These are phyloP conservation scores for Euphydryas editha DNA, from an alignment of 2,888 invertebrate genomes.

Conservation along the genomic window DNA sequence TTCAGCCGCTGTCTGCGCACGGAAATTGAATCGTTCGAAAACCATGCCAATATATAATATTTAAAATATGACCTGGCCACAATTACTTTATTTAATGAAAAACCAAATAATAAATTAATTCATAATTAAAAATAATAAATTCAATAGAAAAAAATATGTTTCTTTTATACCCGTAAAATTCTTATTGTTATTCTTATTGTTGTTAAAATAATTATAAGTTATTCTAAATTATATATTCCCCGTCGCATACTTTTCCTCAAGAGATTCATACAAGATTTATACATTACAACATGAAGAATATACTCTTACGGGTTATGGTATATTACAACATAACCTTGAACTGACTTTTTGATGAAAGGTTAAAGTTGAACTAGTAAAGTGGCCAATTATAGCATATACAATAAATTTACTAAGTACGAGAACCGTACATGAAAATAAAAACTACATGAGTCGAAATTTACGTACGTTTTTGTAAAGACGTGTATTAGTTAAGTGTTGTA, in stretches of 20 bases:
- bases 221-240: too few relatives aligned
- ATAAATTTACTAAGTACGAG: neutral
- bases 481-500: constrained; percentile 39
- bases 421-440: neutral
- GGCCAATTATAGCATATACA: neutral
- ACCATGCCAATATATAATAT: constrained; percentile 76
- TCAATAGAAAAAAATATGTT: neutral
- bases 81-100: constrained; percentile 2
- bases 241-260: neutral
- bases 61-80: constrained; percentile 58
- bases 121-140: too few relatives aligned
- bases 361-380: neutral
- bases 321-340: neutral
- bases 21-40: constrained; percentile 81
- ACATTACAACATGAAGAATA: neutral
- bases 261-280: neutral
- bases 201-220: too few relatives aligned
- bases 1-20: constrained; percentile 78
- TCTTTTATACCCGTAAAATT: too few relatives aligned
- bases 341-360: neutral
- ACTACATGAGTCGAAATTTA: neutral
- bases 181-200: too few relatives aligned
- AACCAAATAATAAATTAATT: too few relatives aligned
- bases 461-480: constrained; percentile 1
- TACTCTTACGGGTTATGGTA: neutral